Conservation (phyloP, 1,140 invertebrate genomes). For the Aporrectodea caliginosa region DNA sequence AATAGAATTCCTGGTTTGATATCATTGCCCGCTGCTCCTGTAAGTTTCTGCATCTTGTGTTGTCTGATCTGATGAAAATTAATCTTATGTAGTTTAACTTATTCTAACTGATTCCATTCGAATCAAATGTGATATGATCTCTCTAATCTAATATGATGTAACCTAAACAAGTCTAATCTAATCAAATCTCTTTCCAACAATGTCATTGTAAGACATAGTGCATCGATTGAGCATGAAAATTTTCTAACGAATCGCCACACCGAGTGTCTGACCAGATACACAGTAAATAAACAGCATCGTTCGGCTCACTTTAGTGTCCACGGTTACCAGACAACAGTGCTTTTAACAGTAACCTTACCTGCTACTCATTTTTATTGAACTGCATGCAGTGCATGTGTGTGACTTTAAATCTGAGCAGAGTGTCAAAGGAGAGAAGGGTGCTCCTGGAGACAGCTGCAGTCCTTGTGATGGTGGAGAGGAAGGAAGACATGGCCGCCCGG, state of each 20-base stretch:
- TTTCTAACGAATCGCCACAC: no score
- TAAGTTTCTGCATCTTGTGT: neutral
- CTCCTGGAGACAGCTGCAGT: neutral
- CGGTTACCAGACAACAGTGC: neutral
- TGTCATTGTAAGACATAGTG: neutral
- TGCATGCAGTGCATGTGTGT: neutral
- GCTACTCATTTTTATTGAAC: neutral
- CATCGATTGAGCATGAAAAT: no score
- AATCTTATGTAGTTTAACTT: neutral
- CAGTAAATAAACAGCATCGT: no score
- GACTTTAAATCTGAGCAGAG: neutral
- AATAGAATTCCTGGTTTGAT: neutral
- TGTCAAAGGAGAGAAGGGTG: neutral
- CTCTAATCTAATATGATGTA: neutral
- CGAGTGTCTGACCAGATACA: no score
- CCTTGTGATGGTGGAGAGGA: neutral
- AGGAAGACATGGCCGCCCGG: neutral
- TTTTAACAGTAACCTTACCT: neutral
- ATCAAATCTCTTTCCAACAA: neutral
- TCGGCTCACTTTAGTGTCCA: neutral
- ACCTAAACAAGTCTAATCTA: neutral
- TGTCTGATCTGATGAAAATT: neutral
- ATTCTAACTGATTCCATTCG: neutral
- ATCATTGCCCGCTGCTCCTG: neutral
- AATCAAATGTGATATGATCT: neutral